Evolutionary conservation across 2,797 vertebrate species (phyloP).

Genomic region (Halcyon smyrnensis): DNA sequence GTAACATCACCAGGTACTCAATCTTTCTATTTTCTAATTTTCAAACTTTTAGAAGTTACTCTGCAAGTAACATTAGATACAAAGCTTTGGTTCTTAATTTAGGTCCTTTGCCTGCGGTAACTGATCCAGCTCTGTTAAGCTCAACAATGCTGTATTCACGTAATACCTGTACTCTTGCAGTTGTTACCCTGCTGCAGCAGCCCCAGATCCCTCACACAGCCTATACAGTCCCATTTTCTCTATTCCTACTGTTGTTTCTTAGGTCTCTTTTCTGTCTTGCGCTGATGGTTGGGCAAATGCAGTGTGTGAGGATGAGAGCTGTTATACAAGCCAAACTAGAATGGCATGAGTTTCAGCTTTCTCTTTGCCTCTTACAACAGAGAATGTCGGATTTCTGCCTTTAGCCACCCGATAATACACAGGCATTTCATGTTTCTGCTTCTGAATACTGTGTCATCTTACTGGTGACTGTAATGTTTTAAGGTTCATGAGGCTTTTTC

Average conservation of each 20-base stretch:
- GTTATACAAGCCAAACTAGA: background rate
- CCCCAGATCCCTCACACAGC: background rate
- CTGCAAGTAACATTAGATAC: background rate
- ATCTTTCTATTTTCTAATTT: background rate
- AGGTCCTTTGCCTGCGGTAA: background rate
- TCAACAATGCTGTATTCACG: background rate
- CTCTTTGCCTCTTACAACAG: background rate
- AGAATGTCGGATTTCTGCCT: background rate
- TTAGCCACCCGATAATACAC: background rate
- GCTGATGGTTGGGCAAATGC: background rate
- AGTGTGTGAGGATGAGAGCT: background rate
- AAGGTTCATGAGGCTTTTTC: background rate
- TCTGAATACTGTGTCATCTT: background rate
- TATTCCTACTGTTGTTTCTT: background rate
- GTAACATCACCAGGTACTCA: background rate
- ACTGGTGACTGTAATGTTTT: background rate
- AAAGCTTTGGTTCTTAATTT: background rate
- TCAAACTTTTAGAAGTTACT: background rate
- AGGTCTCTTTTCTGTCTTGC: background rate
- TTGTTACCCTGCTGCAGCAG: background rate
- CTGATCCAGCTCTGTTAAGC: background rate
- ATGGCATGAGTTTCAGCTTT: background rate
- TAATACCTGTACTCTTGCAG: background rate
- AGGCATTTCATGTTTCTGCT: background rate
- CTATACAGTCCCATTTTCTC: background rate